Evolutionary conservation across 2,797 vertebrate genomes (phyloP), one percentile per base, ranked within the genome.

Genomic region (Eulemur rubriventer): DNA sequence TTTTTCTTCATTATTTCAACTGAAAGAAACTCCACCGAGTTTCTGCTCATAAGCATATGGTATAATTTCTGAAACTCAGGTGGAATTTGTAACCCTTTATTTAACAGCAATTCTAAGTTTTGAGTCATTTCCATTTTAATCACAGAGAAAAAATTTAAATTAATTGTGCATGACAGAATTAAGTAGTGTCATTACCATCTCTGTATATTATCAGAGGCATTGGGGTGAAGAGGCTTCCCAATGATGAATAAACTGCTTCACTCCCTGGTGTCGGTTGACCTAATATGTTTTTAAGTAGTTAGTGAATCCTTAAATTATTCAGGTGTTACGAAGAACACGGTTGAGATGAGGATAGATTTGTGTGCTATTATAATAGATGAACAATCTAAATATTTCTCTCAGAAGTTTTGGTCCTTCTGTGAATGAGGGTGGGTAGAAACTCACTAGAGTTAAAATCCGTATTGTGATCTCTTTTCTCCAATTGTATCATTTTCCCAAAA

Each of bases 61-160:
- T 69, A 9, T 91, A 35, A 46, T 91, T 95, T 97, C 70, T 91
- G 18, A 87, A 83, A 89, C 83, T 96, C 91, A 75, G 50, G 91
- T 95, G 50, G 35, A 96, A 89, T 95, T 61, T 84, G 17, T 82
- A 89, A 50, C 18, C 72, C 75, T 94, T 95, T 93, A 61, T 70
- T 85, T 76, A 89, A 83, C 17, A 95, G 82, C 46, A 96, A 0
- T 93, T 87, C 7, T 91, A 93, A 89, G 48, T 91, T 86, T 46
- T 89, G 16, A 76, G 59, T 75, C 28, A 83, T 81, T 95, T 95
- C 81, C 70, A 67, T 76, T 82, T 91, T 88, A 92, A 95, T 93
- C 83, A 91, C 78, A 84, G 55, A 70, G 28, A 35, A 94, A 96
- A 92, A 61, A 52, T 24, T 65, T 65, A 50, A 89, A 89, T 91